phyloP scores from a whole-genome alignment of 2,888 invertebrate genomes.

The Mellilla xanthometata region DNA sequence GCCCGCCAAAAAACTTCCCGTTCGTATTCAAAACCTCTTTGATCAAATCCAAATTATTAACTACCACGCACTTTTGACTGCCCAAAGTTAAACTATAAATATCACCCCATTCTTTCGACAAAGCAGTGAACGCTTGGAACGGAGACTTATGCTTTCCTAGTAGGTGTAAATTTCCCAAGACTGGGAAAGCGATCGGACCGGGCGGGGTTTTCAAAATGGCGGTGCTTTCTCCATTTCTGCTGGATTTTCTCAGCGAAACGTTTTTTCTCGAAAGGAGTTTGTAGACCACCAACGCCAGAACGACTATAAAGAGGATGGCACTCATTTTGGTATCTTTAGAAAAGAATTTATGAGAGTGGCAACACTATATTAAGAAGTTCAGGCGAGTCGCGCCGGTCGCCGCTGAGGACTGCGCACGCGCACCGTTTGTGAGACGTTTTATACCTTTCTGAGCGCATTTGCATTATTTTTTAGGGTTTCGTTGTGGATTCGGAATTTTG shows the following conservation, averaged over 20 bases:
- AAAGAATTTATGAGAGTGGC: slow-evolving; percentile 64
- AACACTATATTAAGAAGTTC: slow-evolving; percentile 50
- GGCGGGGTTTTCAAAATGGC: slow-evolving; percentile 75
- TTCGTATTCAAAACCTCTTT: slow-evolving; percentile 90
- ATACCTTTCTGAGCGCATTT: slow-evolving; percentile 42
- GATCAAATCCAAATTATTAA: slow-evolving; percentile 87
- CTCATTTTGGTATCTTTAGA: slow-evolving; percentile 64
- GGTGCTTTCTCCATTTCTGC: slow-evolving; percentile 45
- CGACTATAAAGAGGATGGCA: slow-evolving; percentile 55
- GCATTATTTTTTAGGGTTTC: slow-evolving; percentile 35
- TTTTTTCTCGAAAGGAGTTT: slow-evolving; percentile 54
- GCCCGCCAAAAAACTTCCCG: slow-evolving; percentile 91
- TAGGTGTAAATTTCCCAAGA: slow-evolving; percentile 88
- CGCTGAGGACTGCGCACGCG: slow-evolving; percentile 39
- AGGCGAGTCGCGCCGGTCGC: slow-evolving; percentile 56
- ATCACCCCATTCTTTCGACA: slow-evolving; percentile 87
- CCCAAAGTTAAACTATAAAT: slow-evolving; percentile 88
- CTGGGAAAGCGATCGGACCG: slow-evolving; percentile 85
- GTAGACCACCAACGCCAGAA: slow-evolving; percentile 52
- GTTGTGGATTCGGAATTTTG: no score
- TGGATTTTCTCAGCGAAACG: slow-evolving; percentile 42
- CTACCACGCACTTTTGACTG: slow-evolving; percentile 86
- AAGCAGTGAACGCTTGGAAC: slow-evolving; percentile 87
- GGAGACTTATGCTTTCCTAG: slow-evolving; percentile 85
- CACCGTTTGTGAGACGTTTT: slow-evolving; percentile 35